phyloP scores from a whole-genome alignment of 2,113 vertebrate species.

The Alectura lathami region DNA sequence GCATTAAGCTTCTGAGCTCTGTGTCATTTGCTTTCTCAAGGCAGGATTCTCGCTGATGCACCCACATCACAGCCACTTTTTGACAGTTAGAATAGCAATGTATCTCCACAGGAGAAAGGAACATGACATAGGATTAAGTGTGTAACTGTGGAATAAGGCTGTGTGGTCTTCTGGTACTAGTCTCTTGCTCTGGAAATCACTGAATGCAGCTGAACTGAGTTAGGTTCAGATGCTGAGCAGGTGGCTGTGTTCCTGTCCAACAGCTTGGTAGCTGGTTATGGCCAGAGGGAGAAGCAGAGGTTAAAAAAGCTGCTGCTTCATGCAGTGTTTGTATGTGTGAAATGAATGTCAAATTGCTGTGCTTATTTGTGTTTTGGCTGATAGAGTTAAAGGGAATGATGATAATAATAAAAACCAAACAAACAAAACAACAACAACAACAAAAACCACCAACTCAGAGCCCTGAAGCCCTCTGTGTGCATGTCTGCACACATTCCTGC shows the following conservation, averaged over 20 bases:
- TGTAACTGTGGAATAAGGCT: background rate
- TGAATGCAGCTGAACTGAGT: background rate
- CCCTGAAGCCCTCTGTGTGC: background rate
- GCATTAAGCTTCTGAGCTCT: background rate
- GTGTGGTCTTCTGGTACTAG: background rate
- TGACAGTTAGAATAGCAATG: background rate
- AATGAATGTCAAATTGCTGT: background rate
- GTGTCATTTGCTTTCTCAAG: background rate
- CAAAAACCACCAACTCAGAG: no score
- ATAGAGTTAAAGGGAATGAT: background rate
- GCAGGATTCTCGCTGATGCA: background rate
- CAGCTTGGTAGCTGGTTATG: background rate
- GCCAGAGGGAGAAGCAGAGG: background rate
- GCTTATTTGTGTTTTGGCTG: background rate
- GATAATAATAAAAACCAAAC: no score
- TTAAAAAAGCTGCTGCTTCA: background rate
- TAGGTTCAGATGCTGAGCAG: background rate
- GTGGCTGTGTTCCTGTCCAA: background rate
- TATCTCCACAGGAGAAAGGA: background rate
- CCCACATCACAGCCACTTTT: no score
- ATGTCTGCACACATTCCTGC: background rate
- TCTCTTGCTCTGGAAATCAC: background rate
- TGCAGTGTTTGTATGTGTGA: no score
- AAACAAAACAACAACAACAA: background rate
- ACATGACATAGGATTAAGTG: background rate